A percentile compares a stretch with the other conserved stretches of the same genome.
Conservation (phyloP, 2,888 invertebrate species). For the Orgyia antiqua region DNA sequence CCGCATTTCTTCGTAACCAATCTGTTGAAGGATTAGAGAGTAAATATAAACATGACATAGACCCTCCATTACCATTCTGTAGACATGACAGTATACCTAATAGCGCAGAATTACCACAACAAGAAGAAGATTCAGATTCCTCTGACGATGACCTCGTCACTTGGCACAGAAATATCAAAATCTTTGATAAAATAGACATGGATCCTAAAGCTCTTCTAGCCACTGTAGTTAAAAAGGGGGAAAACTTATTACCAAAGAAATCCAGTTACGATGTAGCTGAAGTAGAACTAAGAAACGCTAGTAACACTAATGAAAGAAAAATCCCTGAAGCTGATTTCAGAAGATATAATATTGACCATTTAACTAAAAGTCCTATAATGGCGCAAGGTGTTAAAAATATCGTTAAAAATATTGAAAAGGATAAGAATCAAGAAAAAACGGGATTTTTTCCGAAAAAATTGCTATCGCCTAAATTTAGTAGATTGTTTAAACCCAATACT, state of each 20-base stretch:
- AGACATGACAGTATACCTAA: conserved; percentile 54
- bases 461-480: conserved; percentile 62
- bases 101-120: conserved; percentile 23
- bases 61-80: conserved; percentile 38
- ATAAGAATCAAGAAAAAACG: conserved; percentile 41
- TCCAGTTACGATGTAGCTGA: conserved; percentile 53
- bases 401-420: conserved; percentile 34
- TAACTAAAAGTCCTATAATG: conserved; percentile 40
- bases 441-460: conserved; percentile 61
- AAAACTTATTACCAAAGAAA: conserved; percentile 40
- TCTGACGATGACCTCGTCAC: conserved; percentile 27
- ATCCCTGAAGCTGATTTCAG: conserved; percentile 43
- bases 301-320: conserved; percentile 33
- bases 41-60: conserved; percentile 37
- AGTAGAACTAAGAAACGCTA: conserved; percentile 36
- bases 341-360: conserved; percentile 50
- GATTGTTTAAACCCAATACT: conserved; percentile 57
- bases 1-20: conserved; percentile 65
- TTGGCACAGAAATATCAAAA: conserved; percentile 36
- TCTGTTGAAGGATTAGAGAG: conserved; percentile 63
- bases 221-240: conserved; percentile 42
- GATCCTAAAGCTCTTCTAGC: conserved; percentile 38
- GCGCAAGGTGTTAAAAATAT: conserved; percentile 46
- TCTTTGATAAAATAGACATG: conserved; percentile 38
- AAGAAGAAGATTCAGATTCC: conserved; percentile 25